Evolutionary conservation across 2,888 invertebrate species (phyloP).

Genomic region (Endomychus coccineus): DNA sequence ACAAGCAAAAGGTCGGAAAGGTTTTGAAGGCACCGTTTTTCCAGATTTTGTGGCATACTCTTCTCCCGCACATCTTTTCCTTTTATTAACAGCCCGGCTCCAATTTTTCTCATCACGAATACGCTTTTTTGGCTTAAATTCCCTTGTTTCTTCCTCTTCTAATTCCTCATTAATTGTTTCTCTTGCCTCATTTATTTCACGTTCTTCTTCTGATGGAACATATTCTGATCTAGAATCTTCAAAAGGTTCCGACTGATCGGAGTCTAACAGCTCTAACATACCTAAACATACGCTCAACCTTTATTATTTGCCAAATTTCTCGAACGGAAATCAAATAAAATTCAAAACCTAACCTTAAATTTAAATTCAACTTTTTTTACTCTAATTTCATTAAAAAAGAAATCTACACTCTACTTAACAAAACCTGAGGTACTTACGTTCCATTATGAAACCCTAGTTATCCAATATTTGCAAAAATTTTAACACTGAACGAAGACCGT

Average conservation of each 20-base stretch:
- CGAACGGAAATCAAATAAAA: no score
- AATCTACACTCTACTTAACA: no score
- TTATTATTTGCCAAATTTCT: no score
- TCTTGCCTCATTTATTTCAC: background rate
- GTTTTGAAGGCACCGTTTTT: conserved; percentile 4
- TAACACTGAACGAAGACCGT: no score
- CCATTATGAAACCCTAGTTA: no score
- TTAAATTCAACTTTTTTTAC: no score
- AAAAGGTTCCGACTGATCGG: background rate
- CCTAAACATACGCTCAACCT: no score
- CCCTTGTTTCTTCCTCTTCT: background rate
- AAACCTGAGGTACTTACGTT: no score
- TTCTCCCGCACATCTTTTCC: conserved; percentile 4
- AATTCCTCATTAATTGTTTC: background rate
- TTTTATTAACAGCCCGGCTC: background rate
- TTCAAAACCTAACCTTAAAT: no score
- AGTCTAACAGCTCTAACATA: no score
- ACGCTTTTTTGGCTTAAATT: conserved; percentile 6
- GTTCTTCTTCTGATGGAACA: background rate
- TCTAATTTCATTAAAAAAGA: no score
- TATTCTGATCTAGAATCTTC: background rate
- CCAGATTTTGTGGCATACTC: conserved; percentile 7
- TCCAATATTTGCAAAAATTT: no score
- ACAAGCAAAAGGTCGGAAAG: conserved; percentile 4
- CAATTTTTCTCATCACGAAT: conserved; percentile 6